phyloP scores from a whole-genome alignment of 1,140 invertebrate species.

The Rhyacophila brunnea region DNA sequence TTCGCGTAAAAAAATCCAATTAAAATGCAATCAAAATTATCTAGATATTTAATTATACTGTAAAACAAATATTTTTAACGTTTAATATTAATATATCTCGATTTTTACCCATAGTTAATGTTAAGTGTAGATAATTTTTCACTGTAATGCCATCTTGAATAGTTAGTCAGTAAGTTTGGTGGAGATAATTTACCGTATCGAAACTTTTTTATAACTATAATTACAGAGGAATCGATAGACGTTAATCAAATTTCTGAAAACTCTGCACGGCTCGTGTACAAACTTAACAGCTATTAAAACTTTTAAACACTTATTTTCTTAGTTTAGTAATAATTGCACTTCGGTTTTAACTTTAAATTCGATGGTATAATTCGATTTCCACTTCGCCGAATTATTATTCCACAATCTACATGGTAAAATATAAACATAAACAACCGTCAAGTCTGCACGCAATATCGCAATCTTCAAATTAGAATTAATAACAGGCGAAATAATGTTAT shows the following conservation, averaged over 20 bases:
- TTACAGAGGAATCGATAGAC: slow-evolving; percentile 28
- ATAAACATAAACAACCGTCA: slow-evolving; percentile 28
- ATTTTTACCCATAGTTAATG: too few species aligned
- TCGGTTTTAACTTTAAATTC: slow-evolving; percentile 35
- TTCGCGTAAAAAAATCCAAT: too few species aligned
- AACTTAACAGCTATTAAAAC: slow-evolving; percentile 35
- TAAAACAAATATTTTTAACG: too few species aligned
- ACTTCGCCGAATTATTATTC: slow-evolving; percentile 30
- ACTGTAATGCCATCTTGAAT: too few species aligned
- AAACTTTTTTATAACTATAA: slow-evolving; percentile 8
- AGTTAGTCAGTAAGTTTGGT: too few species aligned
- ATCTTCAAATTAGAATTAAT: slow-evolving; percentile 36
- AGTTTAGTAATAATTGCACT: slow-evolving; percentile 34
- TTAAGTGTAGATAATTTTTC: too few species aligned
- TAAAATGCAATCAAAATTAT: too few species aligned
- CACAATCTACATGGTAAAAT: too few species aligned
- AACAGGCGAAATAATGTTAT: slow-evolving; percentile 15
- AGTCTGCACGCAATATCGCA: slow-evolving; percentile 34
- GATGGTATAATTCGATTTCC: slow-evolving; percentile 36
- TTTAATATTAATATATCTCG: too few species aligned
- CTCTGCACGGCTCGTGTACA: slow-evolving; percentile 26
- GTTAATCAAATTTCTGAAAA: slow-evolving; percentile 34
- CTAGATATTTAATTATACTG: too few species aligned
- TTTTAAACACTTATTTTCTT: slow-evolving; percentile 36
- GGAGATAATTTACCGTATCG: not conserved